phyloP scores from a whole-genome alignment of 2,113 vertebrate species.

The Microtus oregoni region DNA sequence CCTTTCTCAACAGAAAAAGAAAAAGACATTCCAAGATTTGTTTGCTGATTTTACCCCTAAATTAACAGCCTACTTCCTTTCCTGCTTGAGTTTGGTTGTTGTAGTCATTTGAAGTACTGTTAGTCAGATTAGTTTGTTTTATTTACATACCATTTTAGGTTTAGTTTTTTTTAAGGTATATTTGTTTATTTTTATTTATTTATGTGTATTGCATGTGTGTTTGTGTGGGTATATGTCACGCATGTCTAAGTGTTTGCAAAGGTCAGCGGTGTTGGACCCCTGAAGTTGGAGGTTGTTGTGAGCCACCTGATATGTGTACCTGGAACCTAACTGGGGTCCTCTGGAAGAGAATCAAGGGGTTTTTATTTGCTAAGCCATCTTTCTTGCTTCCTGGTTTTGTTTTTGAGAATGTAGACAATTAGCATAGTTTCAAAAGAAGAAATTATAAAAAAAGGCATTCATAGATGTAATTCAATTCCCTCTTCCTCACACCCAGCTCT shows the following conservation, averaged over 20 bases:
- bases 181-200: not conserved
- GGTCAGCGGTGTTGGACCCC: not conserved
- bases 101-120: not conserved
- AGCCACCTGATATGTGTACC: not conserved
- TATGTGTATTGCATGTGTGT: not conserved
- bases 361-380: not conserved
- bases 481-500: not conserved
- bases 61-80: not conserved
- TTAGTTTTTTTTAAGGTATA: not conserved
- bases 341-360: not conserved
- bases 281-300: not conserved
- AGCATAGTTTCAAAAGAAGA: constrained; percentile 25
- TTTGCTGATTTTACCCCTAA: not conserved
- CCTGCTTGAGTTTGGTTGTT: not conserved
- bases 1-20: not conserved
- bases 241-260: not conserved
- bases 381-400: not conserved
- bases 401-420: constrained; percentile 18
- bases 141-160: constrained; percentile 45
- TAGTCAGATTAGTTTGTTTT: constrained; percentile 28
- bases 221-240: not conserved
- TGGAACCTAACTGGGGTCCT: not conserved
- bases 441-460: not conserved
- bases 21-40: not conserved
- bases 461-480: not conserved